A percentile compares a stretch with the other conserved stretches of the same genome.
These are phyloP conservation scores for Ypsolopha sequella DNA, from an alignment of 2,888 invertebrate species.

Conservation along the genomic window DNA sequence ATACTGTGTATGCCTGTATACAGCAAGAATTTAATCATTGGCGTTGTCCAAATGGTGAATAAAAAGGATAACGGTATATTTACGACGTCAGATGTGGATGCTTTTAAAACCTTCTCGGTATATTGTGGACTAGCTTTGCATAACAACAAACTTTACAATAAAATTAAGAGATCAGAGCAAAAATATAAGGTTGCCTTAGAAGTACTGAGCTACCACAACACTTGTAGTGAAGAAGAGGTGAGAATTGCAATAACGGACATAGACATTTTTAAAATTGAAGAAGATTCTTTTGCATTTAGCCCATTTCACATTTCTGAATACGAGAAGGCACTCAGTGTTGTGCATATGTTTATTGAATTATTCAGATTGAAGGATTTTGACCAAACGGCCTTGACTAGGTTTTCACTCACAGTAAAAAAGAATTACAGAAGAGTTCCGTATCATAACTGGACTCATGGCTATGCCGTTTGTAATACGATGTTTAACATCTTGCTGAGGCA, in stretches of 20 bases:
- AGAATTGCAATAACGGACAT: slow-evolving; percentile 25
- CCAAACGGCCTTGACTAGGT: slow-evolving; percentile 74
- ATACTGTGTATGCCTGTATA: slow-evolving; percentile 92
- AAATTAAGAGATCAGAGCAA: slow-evolving; percentile 85
- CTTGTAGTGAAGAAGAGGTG: slow-evolving; percentile 81
- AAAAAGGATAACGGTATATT: slow-evolving; percentile 69
- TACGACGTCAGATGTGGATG: slow-evolving; percentile 79
- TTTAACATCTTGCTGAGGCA: slow-evolving; percentile 78
- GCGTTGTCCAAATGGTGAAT: slow-evolving; percentile 91
- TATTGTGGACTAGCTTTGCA: slow-evolving; percentile 89
- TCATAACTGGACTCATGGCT: slow-evolving; percentile 91
- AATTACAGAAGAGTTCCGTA: slow-evolving; percentile 88
- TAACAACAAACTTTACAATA: slow-evolving; percentile 87
- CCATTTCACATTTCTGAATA: slow-evolving; percentile 78
- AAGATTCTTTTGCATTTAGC: slow-evolving; percentile 75
- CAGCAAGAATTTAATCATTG: slow-evolving; percentile 82
- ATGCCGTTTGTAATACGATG: slow-evolving; percentile 88
- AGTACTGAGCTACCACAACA: slow-evolving; percentile 87
- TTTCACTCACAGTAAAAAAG: slow-evolving; percentile 85
- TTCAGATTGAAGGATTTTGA: slow-evolving; percentile 78
- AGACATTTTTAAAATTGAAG: slow-evolving; percentile 18
- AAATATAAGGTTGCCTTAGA: slow-evolving; percentile 86
- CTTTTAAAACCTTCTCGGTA: slow-evolving; percentile 86
- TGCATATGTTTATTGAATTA: slow-evolving; percentile 82
- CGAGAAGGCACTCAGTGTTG: slow-evolving; percentile 78